Percentiles rank a stretch among this genome's conserved stretches.
These are phyloP conservation scores for Noctuana brunneofusca DNA, from an alignment of 2,888 invertebrate species.

Conservation along the genomic window DNA sequence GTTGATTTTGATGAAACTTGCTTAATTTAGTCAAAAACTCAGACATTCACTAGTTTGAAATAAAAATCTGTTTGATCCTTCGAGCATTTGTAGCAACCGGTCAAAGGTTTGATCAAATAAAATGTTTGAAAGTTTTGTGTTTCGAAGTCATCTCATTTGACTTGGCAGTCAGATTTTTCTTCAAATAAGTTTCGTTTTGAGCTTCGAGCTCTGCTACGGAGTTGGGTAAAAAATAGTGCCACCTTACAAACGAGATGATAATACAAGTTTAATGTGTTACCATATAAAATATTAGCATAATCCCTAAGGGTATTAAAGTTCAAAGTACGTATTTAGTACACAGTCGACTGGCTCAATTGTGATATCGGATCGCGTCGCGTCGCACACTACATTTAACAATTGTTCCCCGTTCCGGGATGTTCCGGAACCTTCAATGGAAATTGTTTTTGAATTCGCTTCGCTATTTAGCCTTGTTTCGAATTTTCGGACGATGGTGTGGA, in stretches of 20 bases:
- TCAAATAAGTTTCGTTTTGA: too few species aligned
- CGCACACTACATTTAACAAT: conserved; percentile 72
- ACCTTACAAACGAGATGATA: background rate
- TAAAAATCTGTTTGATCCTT: too few species aligned
- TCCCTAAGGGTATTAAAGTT: conserved; percentile 25
- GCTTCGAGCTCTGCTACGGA: too few species aligned
- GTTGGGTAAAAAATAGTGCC: too few species aligned
- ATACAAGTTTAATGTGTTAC: conserved; percentile 2
- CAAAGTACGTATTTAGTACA: conserved; percentile 39
- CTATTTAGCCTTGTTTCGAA: conserved; percentile 2
- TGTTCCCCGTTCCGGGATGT: conserved; percentile 38
- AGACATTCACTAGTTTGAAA: too few species aligned
- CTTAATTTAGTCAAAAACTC: too few species aligned
- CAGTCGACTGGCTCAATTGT: conserved; percentile 63
- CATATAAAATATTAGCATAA: conserved; percentile 21
- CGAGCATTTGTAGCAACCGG: too few species aligned
- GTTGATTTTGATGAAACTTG: too few species aligned
- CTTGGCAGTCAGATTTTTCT: too few species aligned
- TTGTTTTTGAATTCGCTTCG: conserved; percentile 23
- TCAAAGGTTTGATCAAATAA: too few species aligned
- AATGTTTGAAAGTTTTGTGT: too few species aligned
- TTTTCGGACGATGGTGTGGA: conserved; percentile 8
- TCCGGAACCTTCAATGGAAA: conserved; percentile 25
- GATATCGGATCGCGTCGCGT: conserved; percentile 62
- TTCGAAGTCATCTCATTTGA: too few species aligned